Base-by-base conservation (phyloP, 2,113 vertebrate species). In the Terrapene triunguis region DNA sequence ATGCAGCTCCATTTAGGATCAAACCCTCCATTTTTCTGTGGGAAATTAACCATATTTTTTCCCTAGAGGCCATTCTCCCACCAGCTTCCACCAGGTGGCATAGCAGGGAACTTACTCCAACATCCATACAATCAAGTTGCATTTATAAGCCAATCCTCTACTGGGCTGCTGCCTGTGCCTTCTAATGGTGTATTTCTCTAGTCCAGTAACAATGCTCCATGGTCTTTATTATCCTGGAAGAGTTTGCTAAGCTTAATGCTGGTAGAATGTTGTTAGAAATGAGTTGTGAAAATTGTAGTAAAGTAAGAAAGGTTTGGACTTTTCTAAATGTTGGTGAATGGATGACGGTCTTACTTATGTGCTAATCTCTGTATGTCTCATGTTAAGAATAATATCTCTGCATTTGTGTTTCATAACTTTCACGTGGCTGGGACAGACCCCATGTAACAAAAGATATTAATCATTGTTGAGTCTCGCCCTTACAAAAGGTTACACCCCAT, bases 11-110 rank as follows among this genome's bases (percentile, higher is more conserved):
- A 54, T 14, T 69, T 29, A 55, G 38, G 85, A 90, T 22, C 79
- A 89, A 94, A 50, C 25, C 55, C 50, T 35, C 90, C 54, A 54
- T 14, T 91, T 94, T 96, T 92, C 84, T 84, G 80, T 21, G 80
- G 59, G 94, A 94, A 95, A 92, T 84, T 93, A 83, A 94, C 27
- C 11, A 95, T 94, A 89, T 93, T 55, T 95, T 90, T 9, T 69
- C 72, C 92, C 72, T 82, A 50, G 80, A 92, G 44, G 87, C 3
- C 35, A 80, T 88, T 12, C 0, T 89, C 92, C 22, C 11, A 17
- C 90, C 87, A 93, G 53, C 86, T 96, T 94, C 76, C 90, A 78
- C 84, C 42, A 90, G 90, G 24, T 59, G 51, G 7, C 51, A 94
- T 78, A 95, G 89, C 11, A 96, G 90, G 32, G 0, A 0, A 62